Base-by-base conservation (phyloP, 37 sponge, comb jelly and placozoan species). In the Ephydatia muelleri region DNA sequence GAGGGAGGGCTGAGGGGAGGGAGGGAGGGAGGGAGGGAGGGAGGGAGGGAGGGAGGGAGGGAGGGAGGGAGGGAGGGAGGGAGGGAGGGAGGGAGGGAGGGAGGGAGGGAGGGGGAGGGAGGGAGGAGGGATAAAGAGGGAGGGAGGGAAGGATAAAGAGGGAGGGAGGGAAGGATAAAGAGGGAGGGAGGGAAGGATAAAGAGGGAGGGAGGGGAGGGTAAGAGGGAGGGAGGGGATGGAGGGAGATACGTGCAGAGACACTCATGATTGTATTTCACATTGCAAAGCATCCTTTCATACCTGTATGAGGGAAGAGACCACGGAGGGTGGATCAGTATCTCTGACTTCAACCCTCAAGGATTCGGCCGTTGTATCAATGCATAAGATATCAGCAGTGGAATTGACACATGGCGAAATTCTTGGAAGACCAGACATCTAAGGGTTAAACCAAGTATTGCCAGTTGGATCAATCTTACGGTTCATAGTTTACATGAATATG, bases 341-440 rank as follows among this genome's bases (percentile, higher is more conserved):
- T 57, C 11, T 39, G 49, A 48, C 27, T 66, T 79, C 38, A 79
- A 23, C 25, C 12, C 23, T 23, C 1, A 79, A 22, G 25, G 49
- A 14, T 6, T 79, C 57, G 26, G 8, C 32, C 0, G 27, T 79
- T 5, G 49, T 57, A 3, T 4, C 9, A 30, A 11, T 32, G 19
- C 80, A 79, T 13, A 37, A 3, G 25, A 32, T 64, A 0, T 34
- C 8, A 1, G 33, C 49, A 30, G 32, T n/a, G 11, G 80, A 28
- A 79, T 28, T 79, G 3, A 11, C 2, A 79, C 80, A 79, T 1
- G 80, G 80, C 49, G 80, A 64, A 3, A 65, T 76, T 30, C 85
- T 36, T 28, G 86, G 90, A 0, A 89, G 74, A 37, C 90, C 90
- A 49, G 90, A 84, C 76, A 89, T 65, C 67, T 85, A 21, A 21